phyloP scores from a whole-genome alignment of 2,113 vertebrate genomes.

The Stigmatopora argus region DNA sequence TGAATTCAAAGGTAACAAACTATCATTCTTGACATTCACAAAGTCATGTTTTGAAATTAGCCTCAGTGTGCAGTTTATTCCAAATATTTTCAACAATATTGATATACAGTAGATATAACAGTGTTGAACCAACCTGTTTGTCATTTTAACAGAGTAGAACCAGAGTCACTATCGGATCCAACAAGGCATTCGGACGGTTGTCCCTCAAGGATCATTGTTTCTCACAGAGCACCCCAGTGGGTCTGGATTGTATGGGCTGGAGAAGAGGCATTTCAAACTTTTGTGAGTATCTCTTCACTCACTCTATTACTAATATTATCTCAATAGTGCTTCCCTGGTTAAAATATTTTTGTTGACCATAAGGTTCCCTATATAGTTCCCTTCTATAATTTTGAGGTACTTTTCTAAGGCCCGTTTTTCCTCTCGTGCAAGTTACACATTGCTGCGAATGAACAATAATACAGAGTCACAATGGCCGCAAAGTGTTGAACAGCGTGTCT shows the following conservation, averaged over 20 bases:
- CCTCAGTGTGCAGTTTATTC: neutral
- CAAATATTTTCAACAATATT: no score
- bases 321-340: neutral
- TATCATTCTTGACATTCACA: constrained; percentile 4
- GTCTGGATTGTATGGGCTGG: constrained; percentile 76
- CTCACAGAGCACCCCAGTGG: constrained; percentile 80
- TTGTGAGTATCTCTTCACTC: constrained; percentile 55
- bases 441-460: no score
- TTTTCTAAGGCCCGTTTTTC: no score
- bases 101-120: neutral
- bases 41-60: neutral
- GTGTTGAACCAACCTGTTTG: neutral
- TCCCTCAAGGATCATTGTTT: constrained; percentile 67
- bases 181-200: constrained; percentile 55
- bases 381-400: no score
- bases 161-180: constrained; percentile 40
- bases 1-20: constrained; percentile 20
- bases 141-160: constrained; percentile 36
- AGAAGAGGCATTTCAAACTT: constrained; percentile 46
- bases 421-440: no score
- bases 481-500: no score
- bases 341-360: no score
- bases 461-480: no score
- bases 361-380: no score
- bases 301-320: neutral